Percentiles rank a stretch among this genome's conserved stretches.
Conservation (phyloP, 2,888 invertebrate genomes). For the Thera britannica region DNA sequence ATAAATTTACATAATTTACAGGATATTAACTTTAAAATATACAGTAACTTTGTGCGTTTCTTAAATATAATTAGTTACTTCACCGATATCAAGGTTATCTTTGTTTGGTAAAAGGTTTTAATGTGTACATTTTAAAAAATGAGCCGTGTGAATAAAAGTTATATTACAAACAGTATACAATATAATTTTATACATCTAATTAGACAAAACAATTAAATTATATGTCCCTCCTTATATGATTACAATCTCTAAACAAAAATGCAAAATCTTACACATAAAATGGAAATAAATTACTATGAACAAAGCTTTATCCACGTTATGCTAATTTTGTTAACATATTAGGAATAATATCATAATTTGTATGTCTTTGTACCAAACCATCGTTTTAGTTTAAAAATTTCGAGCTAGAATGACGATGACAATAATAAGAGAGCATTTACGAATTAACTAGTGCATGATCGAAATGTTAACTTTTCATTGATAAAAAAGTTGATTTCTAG, state of each 20-base stretch:
- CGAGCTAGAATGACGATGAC: constrained; percentile 57
- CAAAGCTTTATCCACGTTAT: constrained; percentile 56
- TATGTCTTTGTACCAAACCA: constrained; percentile 82
- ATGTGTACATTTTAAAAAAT: constrained; percentile 34
- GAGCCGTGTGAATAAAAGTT: constrained; percentile 43
- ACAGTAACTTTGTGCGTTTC: constrained; percentile 52
- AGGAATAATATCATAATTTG: constrained; percentile 80
- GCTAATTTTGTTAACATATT: constrained; percentile 74
- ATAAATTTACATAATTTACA: constrained; percentile 72
- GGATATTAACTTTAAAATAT: constrained; percentile 46
- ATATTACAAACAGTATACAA: constrained; percentile 49
- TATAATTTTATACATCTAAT: constrained; percentile 62
- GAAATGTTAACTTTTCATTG: constrained; percentile 73
- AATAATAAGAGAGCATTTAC: constrained; percentile 65
- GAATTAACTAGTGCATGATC: constrained; percentile 48
- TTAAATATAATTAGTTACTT: constrained; percentile 23
- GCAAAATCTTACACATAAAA: constrained; percentile 67
- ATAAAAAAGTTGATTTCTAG: constrained; percentile 71
- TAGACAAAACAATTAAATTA: constrained; percentile 63
- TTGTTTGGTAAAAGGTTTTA: constrained; percentile 16
- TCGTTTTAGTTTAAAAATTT: constrained; percentile 61
- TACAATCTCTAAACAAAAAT: constrained; percentile 73
- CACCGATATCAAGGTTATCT: constrained; percentile 14
- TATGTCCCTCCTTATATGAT: constrained; percentile 60
- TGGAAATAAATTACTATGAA: constrained; percentile 76